Conservation (phyloP, 2,888 invertebrate species). For the Toxonevra muliebris region DNA sequence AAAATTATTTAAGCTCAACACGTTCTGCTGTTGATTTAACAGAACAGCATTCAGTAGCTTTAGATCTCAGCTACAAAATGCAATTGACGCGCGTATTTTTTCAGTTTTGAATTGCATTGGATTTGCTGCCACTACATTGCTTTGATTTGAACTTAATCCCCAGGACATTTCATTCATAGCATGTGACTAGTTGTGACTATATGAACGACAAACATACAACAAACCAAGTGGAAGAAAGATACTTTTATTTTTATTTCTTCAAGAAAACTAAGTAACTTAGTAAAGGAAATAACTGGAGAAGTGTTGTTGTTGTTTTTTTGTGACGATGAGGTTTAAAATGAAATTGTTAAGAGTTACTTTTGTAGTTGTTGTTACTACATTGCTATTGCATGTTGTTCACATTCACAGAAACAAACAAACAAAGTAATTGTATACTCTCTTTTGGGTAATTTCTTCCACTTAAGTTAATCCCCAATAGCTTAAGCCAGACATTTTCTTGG, state of each 20-base stretch:
- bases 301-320: conserved; percentile 6
- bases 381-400: conserved; percentile 7
- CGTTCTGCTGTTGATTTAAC: too few species aligned
- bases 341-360: too few species aligned
- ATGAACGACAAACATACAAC: conserved; percentile 30
- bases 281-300: not conserved
- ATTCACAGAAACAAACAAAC: conserved; percentile 35
- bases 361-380: too few species aligned
- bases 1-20: too few species aligned
- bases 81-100: conserved; percentile 28
- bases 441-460: conserved; percentile 57
- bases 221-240: conserved; percentile 53
- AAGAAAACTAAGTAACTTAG: not conserved
- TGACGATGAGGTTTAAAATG: too few species aligned
- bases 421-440: conserved; percentile 54
- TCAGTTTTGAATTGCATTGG: conserved; percentile 33
- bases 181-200: conserved; percentile 28
- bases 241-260: conserved; percentile 7
- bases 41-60: too few species aligned
- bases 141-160: conserved; percentile 63
- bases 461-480: conserved; percentile 51
- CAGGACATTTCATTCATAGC: conserved; percentile 45
- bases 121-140: conserved; percentile 52
- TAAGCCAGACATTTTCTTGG: conserved; percentile 2
- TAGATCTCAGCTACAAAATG: not conserved